Evolutionary conservation across 2,888 invertebrate genomes (phyloP), one percentile per base, ranked within the genome.

Genomic region (Agonopterix heracliana): DNA sequence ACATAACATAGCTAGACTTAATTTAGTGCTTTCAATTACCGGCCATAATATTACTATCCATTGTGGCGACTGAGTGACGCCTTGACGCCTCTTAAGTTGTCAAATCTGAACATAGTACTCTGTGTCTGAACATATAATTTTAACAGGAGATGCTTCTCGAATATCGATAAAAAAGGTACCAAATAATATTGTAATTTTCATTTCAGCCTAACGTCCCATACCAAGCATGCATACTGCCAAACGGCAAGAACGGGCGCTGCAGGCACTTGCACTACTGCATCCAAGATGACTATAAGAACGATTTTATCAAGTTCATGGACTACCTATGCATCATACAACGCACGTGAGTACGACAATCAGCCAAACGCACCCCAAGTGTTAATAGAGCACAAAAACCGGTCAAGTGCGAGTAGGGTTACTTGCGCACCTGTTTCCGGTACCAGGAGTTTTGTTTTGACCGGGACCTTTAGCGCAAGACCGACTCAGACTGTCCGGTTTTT

Each of bases 241-340:
- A 87, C 41, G 92, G 93, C 40, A 87, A 86, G 46, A 67, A 79
- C 9, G 95, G 94, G 0, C 91, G 91, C 59, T 95, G 95, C 74
- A 90, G 92, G 45, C 93, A 92, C 53, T 72, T 85, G 1, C 77
- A 77, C 82, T 89, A 90, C 60, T 92, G 93, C 72, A 75, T 92
- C 55, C 83, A 92, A 69, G 90, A 92, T 7, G 89, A 91, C 46
- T 83, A 92, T 66, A 81, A 90, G 54, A 71, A 85, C 1, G 90
- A 92, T 66, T 89, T 91, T 69, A 78, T 90, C 70, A 82, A 87
- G 48, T 88, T 92, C 56, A 83, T 93, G 64, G 91, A 93, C 56
- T 92, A 94, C 66, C 77, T 93, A 46, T 95, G 95, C 72, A 88
- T 94, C 40, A 92, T 94, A 52, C 90, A 93, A 56, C 87, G 90